These are phyloP conservation scores for Syncerus caffer DNA, from an alignment of 2,797 vertebrate genomes.

Conservation along the genomic window DNA sequence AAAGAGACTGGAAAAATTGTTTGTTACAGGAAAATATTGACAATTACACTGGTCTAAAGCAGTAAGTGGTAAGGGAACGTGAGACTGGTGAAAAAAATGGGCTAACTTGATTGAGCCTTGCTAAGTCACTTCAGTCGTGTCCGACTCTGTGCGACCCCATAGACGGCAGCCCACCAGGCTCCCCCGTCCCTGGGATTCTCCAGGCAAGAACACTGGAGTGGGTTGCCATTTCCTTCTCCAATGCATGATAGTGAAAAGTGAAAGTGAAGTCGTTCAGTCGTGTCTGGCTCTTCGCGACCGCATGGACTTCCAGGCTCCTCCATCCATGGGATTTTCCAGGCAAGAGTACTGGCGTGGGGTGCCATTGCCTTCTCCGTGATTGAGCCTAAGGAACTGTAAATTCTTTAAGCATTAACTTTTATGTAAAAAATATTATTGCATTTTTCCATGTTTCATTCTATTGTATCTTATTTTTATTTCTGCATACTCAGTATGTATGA, in stretches of 20 bases:
- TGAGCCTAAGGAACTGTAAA: conserved; percentile 5
- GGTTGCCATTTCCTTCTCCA: too few relatives aligned
- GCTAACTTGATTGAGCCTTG: neutral
- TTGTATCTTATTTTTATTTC: conserved; percentile 34
- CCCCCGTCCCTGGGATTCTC: too few relatives aligned
- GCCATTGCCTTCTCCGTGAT: neutral
- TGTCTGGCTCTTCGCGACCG: too few relatives aligned
- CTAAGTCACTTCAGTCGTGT: too few relatives aligned
- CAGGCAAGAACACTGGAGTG: too few relatives aligned
- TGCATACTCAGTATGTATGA: neutral
- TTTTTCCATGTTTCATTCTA: conserved; percentile 1
- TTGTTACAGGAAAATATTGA: conserved; percentile 5
- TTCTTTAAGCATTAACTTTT: neutral
- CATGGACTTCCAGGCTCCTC: too few relatives aligned
- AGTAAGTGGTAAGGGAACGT: neutral
- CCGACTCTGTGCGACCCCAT: too few relatives aligned
- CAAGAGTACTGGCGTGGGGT: too few relatives aligned
- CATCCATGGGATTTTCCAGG: too few relatives aligned
- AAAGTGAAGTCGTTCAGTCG: too few relatives aligned
- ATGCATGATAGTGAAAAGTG: too few relatives aligned
- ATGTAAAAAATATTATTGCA: neutral
- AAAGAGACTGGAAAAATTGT: neutral
- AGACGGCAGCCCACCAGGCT: too few relatives aligned
- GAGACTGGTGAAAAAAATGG: neutral
- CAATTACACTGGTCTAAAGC: conserved; percentile 29